These are phyloP conservation scores for Sapayoa aenigma DNA, from an alignment of 2,113 vertebrate genomes.

Conservation along the genomic window DNA sequence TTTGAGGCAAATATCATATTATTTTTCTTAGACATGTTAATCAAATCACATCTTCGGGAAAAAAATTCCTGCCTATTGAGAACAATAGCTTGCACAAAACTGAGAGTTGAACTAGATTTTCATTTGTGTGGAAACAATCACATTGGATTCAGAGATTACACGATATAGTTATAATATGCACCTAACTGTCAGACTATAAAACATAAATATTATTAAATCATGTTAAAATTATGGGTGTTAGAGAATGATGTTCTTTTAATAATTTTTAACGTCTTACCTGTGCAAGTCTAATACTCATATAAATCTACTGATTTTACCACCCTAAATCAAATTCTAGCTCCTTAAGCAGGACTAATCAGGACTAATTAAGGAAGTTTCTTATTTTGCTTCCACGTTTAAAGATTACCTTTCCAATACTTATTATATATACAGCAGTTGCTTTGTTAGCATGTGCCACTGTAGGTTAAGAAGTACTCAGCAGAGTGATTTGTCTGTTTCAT, in stretches of 20 bases:
- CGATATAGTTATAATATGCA: not conserved
- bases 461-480: constrained; percentile 68
- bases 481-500: constrained; percentile 70
- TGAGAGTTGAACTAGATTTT: not conserved
- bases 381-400: constrained; percentile 52
- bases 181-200: not conserved
- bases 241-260: not conserved
- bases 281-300: not conserved
- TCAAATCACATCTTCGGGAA: constrained; percentile 9
- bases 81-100: not conserved
- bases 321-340: constrained; percentile 5
- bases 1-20: not conserved
- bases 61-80: not conserved
- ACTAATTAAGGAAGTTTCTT: constrained; percentile 70
- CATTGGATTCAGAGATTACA: not conserved
- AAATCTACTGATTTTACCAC: not conserved
- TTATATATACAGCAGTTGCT: constrained; percentile 29
- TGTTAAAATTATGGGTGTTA: not conserved
- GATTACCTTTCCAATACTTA: constrained; percentile 44
- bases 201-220: not conserved
- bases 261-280: not conserved
- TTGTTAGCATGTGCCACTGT: not conserved
- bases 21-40: constrained; percentile 11
- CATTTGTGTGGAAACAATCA: constrained; percentile 10
- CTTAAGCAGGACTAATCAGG: constrained; percentile 34